These are phyloP conservation scores for Burhinus bistriatus DNA, from an alignment of 2,113 vertebrate genomes.

Conservation along the genomic window DNA sequence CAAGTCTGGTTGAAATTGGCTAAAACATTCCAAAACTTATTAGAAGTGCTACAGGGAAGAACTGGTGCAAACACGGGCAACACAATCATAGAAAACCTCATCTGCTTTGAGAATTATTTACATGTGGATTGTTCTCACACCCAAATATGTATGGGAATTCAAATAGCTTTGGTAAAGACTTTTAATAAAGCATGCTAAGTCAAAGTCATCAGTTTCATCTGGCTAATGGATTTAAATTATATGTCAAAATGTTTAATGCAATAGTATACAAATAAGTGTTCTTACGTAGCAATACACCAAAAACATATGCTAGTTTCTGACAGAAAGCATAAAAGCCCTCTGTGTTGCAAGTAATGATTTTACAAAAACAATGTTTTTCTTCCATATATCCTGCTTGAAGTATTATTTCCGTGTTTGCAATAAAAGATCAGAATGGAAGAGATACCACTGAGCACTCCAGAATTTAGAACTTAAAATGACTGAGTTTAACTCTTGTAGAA, in stretches of 20 bases:
- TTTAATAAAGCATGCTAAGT: background rate
- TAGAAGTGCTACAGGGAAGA: no score
- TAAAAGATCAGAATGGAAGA: background rate
- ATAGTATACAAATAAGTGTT: background rate
- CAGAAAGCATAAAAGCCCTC: background rate
- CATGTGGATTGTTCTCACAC: background rate
- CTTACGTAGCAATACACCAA: background rate
- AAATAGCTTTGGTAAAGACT: background rate
- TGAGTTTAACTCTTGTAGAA: background rate
- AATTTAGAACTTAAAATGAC: background rate
- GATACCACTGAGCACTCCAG: background rate
- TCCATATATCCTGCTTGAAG: background rate
- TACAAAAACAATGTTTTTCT: background rate
- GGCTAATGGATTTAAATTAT: background rate
- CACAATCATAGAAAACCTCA: background rate
- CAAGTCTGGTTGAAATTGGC: background rate
- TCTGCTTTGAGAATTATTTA: background rate
- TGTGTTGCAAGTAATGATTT: background rate
- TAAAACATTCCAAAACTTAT: background rate
- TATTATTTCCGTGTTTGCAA: background rate
- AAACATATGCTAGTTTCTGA: background rate
- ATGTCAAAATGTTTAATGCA: background rate
- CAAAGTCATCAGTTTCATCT: background rate
- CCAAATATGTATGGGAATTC: background rate
- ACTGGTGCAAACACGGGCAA: background rate